Base-by-base conservation (phyloP, 1,140 invertebrate genomes). In the Pollicipes pollicipes region DNA sequence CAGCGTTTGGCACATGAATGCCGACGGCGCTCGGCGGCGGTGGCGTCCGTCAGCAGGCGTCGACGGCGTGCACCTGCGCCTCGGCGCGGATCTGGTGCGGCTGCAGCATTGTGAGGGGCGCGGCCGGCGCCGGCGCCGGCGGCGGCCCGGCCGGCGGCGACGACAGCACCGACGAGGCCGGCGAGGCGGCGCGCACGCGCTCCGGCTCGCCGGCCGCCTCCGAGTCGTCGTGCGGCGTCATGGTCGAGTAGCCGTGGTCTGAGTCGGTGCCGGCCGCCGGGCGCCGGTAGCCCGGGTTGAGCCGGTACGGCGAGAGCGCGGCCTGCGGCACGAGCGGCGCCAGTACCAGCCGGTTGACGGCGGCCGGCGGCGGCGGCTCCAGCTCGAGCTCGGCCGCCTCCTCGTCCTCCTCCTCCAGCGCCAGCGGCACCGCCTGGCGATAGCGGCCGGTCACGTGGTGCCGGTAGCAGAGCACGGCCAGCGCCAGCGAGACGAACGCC, bases 171-270 rank as follows among this genome's bases (percentile, higher is more conserved):
- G 77, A 76, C 26, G 71, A 73, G 70, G 77, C 58, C 77, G 81
- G 75, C 68, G 79, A 73, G 45, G 45, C 45, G 45, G 45, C 45
- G 45, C 45, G 45, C 45, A 58, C 45, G 13, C 10, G 6, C 10
- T 58, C 45, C 45, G 45, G 45, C 45, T 58, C 45, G 6, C 45
- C 45, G 45, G 45, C 45, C 10, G 45, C 45, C 45, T 93, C 90
- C 3, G 85, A 86, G 77, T 95, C 92, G 74, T 93, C 90, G 75
- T 93, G 89, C 0, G 90, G 91, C 0, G 91, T 95, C 92, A 95
- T 95, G 0, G 93, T 95, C 27, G 91, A 94, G 78, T 96, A 96
- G 3, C 93, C 93, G 78, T 95, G 91, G 81, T 96, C 93, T 35
- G 90, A 93, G 75, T 93, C 91, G 8, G 88, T 89, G 16, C 88